These are phyloP conservation scores for Trisateles emortualis DNA, from an alignment of 2,888 invertebrate genomes.

Conservation along the genomic window DNA sequence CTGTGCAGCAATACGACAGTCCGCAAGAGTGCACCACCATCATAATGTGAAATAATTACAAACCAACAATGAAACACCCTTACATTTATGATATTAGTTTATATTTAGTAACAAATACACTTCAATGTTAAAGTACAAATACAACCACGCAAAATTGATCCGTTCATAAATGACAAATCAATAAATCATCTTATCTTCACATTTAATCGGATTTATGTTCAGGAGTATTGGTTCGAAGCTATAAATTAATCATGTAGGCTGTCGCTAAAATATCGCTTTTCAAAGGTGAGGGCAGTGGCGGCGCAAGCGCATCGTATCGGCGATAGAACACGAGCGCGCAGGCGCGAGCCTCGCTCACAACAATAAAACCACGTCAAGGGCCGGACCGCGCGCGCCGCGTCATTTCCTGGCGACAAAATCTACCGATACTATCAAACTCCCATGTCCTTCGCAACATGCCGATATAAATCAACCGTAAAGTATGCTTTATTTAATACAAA, in stretches of 20 bases:
- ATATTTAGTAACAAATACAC: constrained; percentile 17
- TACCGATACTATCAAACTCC: constrained; percentile 78
- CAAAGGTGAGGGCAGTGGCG: constrained; percentile 65
- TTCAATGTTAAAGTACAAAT: constrained; percentile 29
- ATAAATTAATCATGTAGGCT: constrained; percentile 86
- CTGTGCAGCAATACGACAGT: no score
- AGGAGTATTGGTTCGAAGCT: constrained; percentile 76
- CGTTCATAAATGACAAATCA: constrained; percentile 58
- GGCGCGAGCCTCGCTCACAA: constrained; percentile 62
- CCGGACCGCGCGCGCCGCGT: constrained; percentile 59
- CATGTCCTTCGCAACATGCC: constrained; percentile 64
- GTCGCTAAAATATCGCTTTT: constrained; percentile 85
- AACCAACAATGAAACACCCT: no score
- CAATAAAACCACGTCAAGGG: constrained; percentile 70
- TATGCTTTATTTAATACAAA: constrained; percentile 58
- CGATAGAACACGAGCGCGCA: constrained; percentile 70
- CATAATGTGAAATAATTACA: no score
- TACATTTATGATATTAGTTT: not conserved
- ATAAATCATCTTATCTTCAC: constrained; percentile 83
- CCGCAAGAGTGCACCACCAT: no score
- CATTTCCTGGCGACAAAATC: constrained; percentile 84
- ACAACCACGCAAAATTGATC: constrained; percentile 52
- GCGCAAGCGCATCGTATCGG: constrained; percentile 71
- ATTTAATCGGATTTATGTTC: constrained; percentile 78
- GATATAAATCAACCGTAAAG: constrained; percentile 77